Base-by-base conservation (phyloP, 1,140 invertebrate genomes). In the Matsumurasca onukii region DNA sequence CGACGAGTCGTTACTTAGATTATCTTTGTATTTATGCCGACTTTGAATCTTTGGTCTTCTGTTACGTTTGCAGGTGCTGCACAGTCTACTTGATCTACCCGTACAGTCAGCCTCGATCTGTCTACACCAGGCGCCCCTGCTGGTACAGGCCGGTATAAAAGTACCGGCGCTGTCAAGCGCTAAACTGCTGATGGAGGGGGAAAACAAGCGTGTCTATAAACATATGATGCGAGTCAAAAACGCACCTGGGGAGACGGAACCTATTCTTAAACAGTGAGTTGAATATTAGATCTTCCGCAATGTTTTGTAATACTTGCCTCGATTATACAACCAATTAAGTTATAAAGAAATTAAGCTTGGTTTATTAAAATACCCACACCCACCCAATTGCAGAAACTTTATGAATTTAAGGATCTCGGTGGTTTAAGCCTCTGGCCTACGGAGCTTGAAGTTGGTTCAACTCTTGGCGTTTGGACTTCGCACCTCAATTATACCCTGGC, bases 21-120 rank as follows among this genome's bases (percentile, higher is more conserved):
- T n/a, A n/a, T n/a, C n/a, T n/a, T n/a, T n/a, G n/a, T n/a, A n/a
- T n/a, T n/a, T n/a, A n/a, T n/a, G n/a, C n/a, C n/a, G n/a, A n/a
- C n/a, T n/a, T n/a, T n/a, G n/a, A n/a, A n/a, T n/a, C n/a, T n/a
- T n/a, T n/a, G 49, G 13, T n/a, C 20, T 3, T 52, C 31, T 68
- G 20, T 20, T 64, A 25, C 51, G 29, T 25, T 39, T 69, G 20
- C 48, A 73, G 71, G 62, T 71, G n/a, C 69, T 70, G 31, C 67
- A 69, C 48, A 29, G 55, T 1, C 48, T 73, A 3, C 27, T 73
- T 13, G 71, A 73, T 48, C 63, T 73, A n/a, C 71, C 71, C n/a
- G 17, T 65, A 15, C 67, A 71, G 13, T 71, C 71, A 45, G 71
- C 71, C 1, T 65, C 71, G 29, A 31, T 73, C 1, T 69, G 62